Conservation (phyloP, 2,113 vertebrate genomes). For the Myanophis thanlyinensis region DNA sequence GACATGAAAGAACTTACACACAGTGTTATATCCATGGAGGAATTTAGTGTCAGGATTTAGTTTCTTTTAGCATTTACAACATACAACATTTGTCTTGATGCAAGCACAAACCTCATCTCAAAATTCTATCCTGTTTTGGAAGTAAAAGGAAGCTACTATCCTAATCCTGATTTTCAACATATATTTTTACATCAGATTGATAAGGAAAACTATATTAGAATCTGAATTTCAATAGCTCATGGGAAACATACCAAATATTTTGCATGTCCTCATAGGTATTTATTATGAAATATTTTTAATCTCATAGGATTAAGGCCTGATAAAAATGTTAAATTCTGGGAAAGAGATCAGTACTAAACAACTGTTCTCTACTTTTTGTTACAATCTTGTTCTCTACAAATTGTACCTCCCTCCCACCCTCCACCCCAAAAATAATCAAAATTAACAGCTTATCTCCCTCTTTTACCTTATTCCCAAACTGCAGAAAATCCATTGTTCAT, state of each 20-base stretch:
- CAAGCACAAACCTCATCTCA: neutral
- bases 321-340: neutral
- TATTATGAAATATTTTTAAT: neutral
- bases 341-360: neutral
- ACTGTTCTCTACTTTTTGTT: neutral
- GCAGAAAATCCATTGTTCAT: neutral
- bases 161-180: neutral
- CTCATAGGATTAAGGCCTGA: neutral
- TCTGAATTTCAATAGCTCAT: neutral
- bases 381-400: neutral
- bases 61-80: neutral
- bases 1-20: neutral
- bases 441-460: neutral
- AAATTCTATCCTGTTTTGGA: neutral
- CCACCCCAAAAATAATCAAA: neutral
- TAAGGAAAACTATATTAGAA: neutral
- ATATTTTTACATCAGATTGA: neutral
- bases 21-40: neutral
- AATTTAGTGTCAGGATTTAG: neutral
- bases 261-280: neutral
- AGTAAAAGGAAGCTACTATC: neutral
- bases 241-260: neutral
- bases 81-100: neutral
- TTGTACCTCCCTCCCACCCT: neutral
- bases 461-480: no score